phyloP scores from a whole-genome alignment of 2,888 invertebrate genomes.

The Melipona bicolor region DNA sequence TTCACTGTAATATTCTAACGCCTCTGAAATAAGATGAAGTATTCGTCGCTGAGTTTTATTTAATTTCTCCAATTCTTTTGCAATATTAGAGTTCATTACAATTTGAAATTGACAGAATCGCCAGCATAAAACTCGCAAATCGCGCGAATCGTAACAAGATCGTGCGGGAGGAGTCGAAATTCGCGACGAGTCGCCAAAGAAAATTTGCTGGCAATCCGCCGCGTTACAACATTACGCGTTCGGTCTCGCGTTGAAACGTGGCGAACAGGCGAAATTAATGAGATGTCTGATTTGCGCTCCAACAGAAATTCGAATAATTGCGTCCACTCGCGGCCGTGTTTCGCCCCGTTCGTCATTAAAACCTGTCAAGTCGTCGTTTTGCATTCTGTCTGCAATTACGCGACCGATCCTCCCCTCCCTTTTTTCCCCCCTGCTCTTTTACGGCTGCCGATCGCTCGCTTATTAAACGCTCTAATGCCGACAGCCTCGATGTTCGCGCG shows the following conservation, averaged over 20 bases:
- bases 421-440: not conserved
- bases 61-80: too few relatives aligned
- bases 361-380: constrained; percentile 2
- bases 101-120: not conserved
- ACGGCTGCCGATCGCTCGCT: not conserved
- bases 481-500: not conserved
- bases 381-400: constrained; percentile 2
- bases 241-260: not conserved
- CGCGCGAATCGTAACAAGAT: too few relatives aligned
- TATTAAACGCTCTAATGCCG: not conserved
- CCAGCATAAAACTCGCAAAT: not conserved
- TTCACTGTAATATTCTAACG: not conserved
- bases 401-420: not conserved
- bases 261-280: constrained; percentile 10
- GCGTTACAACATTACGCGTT: not conserved
- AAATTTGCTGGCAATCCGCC: not conserved
- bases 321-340: not conserved
- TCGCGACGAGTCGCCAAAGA: not conserved
- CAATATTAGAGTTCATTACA: not conserved
- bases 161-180: not conserved
- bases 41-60: too few relatives aligned
- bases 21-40: too few relatives aligned
- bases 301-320: constrained; percentile 20
- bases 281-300: constrained; percentile 13
- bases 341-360: not conserved